Conservation (phyloP, 2,113 vertebrate species). For the Hirundichthys speculiger region DNA sequence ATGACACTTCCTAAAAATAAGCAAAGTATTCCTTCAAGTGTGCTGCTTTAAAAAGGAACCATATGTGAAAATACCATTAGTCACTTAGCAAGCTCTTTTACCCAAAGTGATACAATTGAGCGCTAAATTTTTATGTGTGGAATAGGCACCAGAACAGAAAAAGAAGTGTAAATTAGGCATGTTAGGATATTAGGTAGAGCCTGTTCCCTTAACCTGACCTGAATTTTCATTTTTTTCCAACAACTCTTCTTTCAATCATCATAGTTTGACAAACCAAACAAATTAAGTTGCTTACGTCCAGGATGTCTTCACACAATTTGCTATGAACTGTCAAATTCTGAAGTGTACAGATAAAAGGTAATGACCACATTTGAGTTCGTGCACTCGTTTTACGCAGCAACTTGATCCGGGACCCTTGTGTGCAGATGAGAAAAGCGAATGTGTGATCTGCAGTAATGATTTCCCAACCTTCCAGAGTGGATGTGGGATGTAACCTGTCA, state of each 20-base stretch:
- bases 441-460: slow-evolving; percentile 40
- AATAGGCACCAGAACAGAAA: no score
- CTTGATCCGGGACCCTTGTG: slow-evolving; percentile 1
- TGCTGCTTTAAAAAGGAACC: no score
- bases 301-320: neutral
- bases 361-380: slow-evolving; percentile 3
- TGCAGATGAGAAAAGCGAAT: slow-evolving; percentile 47
- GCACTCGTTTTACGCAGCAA: slow-evolving; percentile 3
- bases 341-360: neutral
- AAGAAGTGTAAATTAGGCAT: no score
- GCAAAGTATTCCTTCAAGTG: no score
- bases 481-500: slow-evolving; percentile 46
- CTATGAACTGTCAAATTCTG: neutral
- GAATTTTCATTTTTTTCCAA: no score
- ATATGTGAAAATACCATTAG: no score
- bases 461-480: slow-evolving; percentile 28
- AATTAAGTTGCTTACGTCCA: neutral
- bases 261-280: neutral
- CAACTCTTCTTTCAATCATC: neutral
- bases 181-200: no score
- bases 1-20: no score
- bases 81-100: no score
- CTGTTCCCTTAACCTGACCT: no score
- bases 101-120: no score
- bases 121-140: no score